Evolutionary conservation across 1,140 invertebrate species (phyloP).

Genomic region (Zaprionus ornatus): DNA sequence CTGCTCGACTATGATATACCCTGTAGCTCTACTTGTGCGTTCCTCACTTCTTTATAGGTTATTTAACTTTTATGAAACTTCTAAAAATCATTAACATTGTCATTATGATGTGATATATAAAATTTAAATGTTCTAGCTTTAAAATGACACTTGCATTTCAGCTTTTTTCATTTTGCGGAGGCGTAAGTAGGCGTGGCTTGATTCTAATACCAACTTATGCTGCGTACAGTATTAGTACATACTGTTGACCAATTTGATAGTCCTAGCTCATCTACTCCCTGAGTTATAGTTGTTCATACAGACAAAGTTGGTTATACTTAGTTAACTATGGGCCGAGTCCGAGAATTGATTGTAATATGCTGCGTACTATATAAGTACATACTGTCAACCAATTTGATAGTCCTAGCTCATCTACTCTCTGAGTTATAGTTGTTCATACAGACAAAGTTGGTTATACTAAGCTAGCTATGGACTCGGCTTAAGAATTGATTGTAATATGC

Average conservation of each 20-base stretch:
- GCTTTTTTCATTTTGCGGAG: not conserved
- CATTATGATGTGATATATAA: not conserved
- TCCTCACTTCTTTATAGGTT: not conserved
- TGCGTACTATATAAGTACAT: no score
- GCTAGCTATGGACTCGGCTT: no score
- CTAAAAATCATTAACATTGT: not conserved
- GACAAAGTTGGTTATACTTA: no score
- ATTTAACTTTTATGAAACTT: not conserved
- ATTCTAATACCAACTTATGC: no score
- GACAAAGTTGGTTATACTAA: no score
- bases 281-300: not conserved
- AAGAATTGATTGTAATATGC: no score
- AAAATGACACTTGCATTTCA: fast-evolving
- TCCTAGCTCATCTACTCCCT: no score
- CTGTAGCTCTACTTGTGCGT: not conserved
- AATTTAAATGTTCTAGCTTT: not conserved
- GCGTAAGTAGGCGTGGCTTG: no score
- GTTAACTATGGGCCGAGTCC: no score
- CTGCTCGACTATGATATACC: not conserved
- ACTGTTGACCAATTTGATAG: not conserved
- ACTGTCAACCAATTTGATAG: not conserved
- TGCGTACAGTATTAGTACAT: no score
- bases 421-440: not conserved
- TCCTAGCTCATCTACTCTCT: no score
- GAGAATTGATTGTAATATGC: no score